These are phyloP conservation scores for Lydus trimaculatus DNA, from an alignment of 2,888 invertebrate genomes.

Conservation along the genomic window DNA sequence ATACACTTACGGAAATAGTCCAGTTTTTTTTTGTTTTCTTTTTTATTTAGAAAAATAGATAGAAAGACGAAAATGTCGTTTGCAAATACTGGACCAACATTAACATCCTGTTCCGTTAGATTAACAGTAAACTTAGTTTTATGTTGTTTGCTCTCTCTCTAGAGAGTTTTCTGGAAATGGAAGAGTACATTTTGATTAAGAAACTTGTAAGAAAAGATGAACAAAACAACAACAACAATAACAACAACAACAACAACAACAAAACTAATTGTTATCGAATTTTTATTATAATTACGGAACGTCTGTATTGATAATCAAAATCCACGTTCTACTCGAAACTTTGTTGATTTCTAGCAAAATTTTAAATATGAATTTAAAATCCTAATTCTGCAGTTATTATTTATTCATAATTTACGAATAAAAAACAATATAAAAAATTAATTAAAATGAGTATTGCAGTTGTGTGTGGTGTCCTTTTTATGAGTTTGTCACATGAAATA, in stretches of 20 bases:
- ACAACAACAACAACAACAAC: not conserved
- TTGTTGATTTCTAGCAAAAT: no score
- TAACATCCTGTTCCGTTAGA: slow-evolving; percentile 1
- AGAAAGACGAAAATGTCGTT: not conserved
- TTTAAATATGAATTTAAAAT: no score
- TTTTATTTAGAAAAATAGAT: not conserved
- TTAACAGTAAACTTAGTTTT: slow-evolving; percentile 1
- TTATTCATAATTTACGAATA: no score
- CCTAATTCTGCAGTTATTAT: no score
- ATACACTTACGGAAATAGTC: not conserved
- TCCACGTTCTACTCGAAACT: no score
- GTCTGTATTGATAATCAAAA: no score
- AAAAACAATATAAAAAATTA: not conserved
- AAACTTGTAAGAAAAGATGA: not conserved
- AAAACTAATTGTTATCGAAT: not conserved
- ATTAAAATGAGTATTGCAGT: not conserved
- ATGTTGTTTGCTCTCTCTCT: not conserved
- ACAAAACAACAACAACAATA: no score
- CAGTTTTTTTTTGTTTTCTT: not conserved
- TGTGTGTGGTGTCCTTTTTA: slow-evolving; percentile 1
- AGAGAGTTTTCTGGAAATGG: not conserved
- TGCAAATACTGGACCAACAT: not conserved
- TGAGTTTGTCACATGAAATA: not conserved
- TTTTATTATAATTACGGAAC: not conserved
- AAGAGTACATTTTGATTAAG: not conserved